Evolutionary conservation across 2,797 vertebrate genomes (phyloP).

Genomic region (Synaphobranchus kaupii): DNA sequence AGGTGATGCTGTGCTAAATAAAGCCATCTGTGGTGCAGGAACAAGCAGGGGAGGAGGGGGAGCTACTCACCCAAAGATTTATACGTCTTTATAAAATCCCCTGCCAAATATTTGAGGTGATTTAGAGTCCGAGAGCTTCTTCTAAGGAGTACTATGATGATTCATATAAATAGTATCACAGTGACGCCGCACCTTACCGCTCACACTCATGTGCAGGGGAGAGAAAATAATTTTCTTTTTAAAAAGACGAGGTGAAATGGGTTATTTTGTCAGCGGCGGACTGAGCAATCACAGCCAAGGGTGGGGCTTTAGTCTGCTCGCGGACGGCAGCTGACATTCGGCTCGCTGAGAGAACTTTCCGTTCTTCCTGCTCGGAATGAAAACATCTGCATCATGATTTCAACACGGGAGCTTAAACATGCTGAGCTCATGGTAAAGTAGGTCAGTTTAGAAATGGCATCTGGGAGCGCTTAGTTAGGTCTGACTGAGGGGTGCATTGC

Average conservation of each 20-base stretch:
- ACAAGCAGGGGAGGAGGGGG: background rate
- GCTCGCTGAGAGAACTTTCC: background rate
- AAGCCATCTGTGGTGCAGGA: slow-evolving; percentile 14
- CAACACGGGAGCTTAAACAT: slow-evolving; percentile 8
- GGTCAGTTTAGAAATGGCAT: slow-evolving; percentile 29
- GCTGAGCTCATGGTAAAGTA: slow-evolving; percentile 26
- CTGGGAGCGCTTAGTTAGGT: slow-evolving; percentile 23
- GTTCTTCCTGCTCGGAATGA: background rate
- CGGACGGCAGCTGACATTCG: background rate
- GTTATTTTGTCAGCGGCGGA: background rate
- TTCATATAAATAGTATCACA: background rate
- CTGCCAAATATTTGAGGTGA: slow-evolving; percentile 16
- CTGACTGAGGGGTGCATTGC: slow-evolving; percentile 46
- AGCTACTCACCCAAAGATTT: background rate
- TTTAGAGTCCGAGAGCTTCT: slow-evolving; percentile 24
- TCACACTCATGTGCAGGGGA: background rate
- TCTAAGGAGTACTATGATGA: background rate
- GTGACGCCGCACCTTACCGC: background rate
- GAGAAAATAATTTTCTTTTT: no score
- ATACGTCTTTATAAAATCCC: background rate
- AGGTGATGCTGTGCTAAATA: slow-evolving; percentile 19
- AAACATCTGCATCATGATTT: slow-evolving; percentile 17
- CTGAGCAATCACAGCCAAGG: background rate
- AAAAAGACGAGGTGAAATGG: no score
- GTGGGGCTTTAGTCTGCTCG: background rate